Evolutionary conservation across 2,797 vertebrate genomes (phyloP), one percentile per base, ranked within the genome.

Genomic region (Aselliscus stoliczkanus): DNA sequence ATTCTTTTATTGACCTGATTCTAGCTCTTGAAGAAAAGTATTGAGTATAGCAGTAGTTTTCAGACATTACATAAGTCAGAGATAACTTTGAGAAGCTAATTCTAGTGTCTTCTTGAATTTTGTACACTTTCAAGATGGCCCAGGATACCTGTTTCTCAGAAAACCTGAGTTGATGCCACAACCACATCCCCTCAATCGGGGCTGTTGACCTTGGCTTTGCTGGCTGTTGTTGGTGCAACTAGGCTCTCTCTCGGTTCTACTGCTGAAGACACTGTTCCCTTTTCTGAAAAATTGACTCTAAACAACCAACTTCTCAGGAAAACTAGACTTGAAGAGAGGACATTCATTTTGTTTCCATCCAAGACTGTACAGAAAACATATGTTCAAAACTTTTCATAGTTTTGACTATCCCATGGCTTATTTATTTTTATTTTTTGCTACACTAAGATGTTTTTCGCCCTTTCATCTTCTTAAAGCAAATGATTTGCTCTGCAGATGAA

Each of bases 401-500:
- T 91, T 81, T 89, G 79, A 81, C 34, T 70, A 27, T 79, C 69
- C 23, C 37, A 29, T 5, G 27, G 37, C 15, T 94, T 64, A 37
- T 34, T 92, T 85, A 54, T n/a, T 83, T 96, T 88, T 90, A 67
- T 34, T 62, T 60, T 87, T 67, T 56, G 60, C 54, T 44, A 20
- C 23, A 82, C 20, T 70, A 34, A 56, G 56, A 75, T 69, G 42
- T 88, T 64, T 79, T 31, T 2, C 50, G 44, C 86, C 69, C 73
- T 95, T 96, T 96, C 54, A 95, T 95, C 58, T 93, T 90, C 62
- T 94, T 82, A 86, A 92, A 81, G 73, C 25, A 82, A 95, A 96
- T 12, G 12, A 7, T 76, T 77, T 92, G 27, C 27, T 56, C 58
- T 87, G 17, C 34, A 84, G 73, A 83, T 95, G 81, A 21, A 54